Evolutionary conservation across 1,140 invertebrate genomes (phyloP).

Genomic region (Rhopalosiphum maidis): DNA sequence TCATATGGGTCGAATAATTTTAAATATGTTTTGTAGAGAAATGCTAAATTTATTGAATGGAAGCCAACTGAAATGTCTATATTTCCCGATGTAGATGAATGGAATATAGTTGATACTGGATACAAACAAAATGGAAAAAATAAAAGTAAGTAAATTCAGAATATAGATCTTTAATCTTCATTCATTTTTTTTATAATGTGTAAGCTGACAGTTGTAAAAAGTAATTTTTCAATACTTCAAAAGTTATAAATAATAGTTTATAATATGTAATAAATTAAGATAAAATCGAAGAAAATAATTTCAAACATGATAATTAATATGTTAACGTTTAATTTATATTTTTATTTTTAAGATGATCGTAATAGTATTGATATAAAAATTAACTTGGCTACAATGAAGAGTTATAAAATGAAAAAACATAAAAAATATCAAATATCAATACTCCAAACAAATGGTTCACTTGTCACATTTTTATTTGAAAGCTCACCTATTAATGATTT

Average conservation of each 20-base stretch:
- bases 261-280: not conserved
- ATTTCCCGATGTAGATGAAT: slow-evolving; percentile 80
- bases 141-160: slow-evolving; percentile 64
- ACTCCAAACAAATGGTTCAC: slow-evolving; percentile 75
- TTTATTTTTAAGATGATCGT: slow-evolving; percentile 22
- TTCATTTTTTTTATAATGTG: not conserved
- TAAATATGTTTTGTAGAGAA: slow-evolving; percentile 62
- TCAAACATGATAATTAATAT: not conserved
- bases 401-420: slow-evolving; percentile 72
- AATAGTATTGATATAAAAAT: slow-evolving; percentile 48
- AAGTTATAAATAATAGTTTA: not conserved
- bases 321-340: not conserved
- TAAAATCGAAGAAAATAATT: not conserved
- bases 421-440: slow-evolving; percentile 75
- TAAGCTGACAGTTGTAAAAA: not conserved
- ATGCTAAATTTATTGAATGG: slow-evolving; percentile 76
- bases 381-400: slow-evolving; percentile 65
- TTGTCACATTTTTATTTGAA: slow-evolving; percentile 85
- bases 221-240: not conserved
- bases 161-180: not conserved
- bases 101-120: slow-evolving; percentile 80
- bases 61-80: slow-evolving; percentile 76
- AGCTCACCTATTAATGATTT: slow-evolving; percentile 83
- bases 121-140: slow-evolving; percentile 66
- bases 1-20: not conserved